Conservation (phyloP, 2,888 invertebrate genomes). For the Trachelus tabidus region DNA sequence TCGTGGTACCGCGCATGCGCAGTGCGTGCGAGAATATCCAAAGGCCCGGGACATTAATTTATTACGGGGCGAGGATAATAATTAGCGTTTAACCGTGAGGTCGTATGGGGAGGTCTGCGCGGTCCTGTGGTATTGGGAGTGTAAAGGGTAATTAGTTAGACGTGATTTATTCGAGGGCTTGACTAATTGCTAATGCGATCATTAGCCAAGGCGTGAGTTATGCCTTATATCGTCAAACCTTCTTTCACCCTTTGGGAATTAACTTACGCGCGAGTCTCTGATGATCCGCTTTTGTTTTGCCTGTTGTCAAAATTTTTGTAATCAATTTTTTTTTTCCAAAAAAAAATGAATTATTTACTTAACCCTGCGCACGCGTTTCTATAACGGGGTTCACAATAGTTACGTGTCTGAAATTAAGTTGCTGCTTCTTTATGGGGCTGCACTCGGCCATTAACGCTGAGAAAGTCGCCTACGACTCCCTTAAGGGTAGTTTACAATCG, state of each 20-base stretch:
- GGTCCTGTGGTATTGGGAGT: slow-evolving; percentile 40
- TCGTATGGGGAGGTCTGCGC: slow-evolving; percentile 32
- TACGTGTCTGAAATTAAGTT: neutral
- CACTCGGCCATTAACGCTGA: neutral
- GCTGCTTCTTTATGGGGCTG: neutral
- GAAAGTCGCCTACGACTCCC: neutral
- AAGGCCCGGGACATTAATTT: slow-evolving; percentile 49
- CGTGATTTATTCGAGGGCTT: slow-evolving; percentile 47
- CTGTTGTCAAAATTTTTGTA: neutral
- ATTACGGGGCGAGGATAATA: slow-evolving; percentile 52
- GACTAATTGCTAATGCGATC: slow-evolving; percentile 51
- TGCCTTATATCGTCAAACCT: slow-evolving; percentile 7
- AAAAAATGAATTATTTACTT: neutral
- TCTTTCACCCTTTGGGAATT: slow-evolving; percentile 3
- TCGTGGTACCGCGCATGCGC: neutral
- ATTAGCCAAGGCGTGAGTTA: slow-evolving; percentile 38
- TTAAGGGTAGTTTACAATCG: neutral
- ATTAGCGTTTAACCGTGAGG: slow-evolving; percentile 52
- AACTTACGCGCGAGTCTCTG: neutral
- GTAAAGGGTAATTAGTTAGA: slow-evolving; percentile 54
- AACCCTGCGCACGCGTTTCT: neutral
- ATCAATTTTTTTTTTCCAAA: neutral
- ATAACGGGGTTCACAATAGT: neutral
- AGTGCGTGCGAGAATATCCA: neutral
- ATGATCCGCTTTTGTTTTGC: neutral